Conservation (phyloP, 2,797 vertebrate genomes). For the Ibycter americanus region DNA sequence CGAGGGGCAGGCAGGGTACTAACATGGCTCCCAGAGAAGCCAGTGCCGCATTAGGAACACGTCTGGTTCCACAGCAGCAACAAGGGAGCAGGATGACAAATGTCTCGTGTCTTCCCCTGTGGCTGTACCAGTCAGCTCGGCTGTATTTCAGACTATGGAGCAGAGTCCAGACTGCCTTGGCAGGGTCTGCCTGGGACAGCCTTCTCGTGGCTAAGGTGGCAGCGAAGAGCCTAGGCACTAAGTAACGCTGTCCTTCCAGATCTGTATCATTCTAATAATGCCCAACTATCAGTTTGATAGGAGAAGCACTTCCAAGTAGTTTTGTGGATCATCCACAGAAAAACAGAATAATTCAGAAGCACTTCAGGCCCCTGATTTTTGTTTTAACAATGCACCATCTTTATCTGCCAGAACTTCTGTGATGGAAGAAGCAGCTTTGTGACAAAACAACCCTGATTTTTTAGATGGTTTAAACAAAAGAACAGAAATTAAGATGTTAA, state of each 20-base stretch:
- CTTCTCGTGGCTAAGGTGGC: background rate
- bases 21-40: background rate
- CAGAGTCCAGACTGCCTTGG: background rate
- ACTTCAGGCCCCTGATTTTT: background rate
- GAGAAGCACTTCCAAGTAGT: background rate
- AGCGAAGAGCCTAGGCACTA: background rate
- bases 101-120: fast-evolving
- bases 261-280: background rate
- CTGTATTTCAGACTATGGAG: background rate
- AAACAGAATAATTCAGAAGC: background rate
- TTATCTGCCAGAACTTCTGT: background rate
- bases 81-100: background rate
- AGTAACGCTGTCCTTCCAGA: background rate
- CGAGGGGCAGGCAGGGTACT: background rate
- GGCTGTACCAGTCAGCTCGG: background rate
- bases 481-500: background rate
- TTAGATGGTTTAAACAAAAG: background rate
- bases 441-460: background rate
- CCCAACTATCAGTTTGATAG: background rate
- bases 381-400: background rate
- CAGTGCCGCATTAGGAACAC: background rate
- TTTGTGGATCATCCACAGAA: background rate
- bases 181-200: background rate
- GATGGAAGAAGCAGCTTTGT: background rate
- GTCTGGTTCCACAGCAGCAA: background rate